These are phyloP conservation scores for Coleophora flavipennella DNA, from an alignment of 2,888 invertebrate genomes.

Conservation along the genomic window DNA sequence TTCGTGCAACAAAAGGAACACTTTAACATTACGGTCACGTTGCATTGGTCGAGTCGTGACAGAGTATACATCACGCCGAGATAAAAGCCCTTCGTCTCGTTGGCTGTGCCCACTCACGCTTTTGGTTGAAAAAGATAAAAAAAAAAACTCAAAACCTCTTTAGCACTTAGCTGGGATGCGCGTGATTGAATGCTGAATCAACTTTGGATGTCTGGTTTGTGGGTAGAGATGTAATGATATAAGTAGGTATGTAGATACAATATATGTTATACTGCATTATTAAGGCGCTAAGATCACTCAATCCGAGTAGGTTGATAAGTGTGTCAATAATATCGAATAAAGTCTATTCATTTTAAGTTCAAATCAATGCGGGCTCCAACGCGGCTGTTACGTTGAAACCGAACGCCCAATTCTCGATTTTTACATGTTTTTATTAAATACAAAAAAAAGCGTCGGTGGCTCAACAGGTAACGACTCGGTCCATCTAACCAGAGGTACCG, in stretches of 20 bases:
- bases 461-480: too few relatives aligned
- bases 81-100: conserved; percentile 54
- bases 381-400: too few relatives aligned
- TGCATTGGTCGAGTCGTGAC: conserved; percentile 50
- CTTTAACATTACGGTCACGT: conserved; percentile 64
- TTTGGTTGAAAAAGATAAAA: conserved; percentile 24
- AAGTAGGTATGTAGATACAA: not conserved
- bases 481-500: too few relatives aligned
- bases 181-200: conserved; percentile 21
- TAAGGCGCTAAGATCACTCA: too few relatives aligned
- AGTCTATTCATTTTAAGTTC: too few relatives aligned
- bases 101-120: conserved; percentile 42
- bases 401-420: too few relatives aligned
- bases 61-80: conserved; percentile 58
- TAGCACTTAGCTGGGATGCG: conserved; percentile 37
- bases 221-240: not conserved
- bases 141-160: conserved; percentile 31
- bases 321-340: too few relatives aligned
- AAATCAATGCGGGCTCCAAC: too few relatives aligned
- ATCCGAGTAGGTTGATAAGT: too few relatives aligned
- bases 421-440: too few relatives aligned
- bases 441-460: too few relatives aligned
- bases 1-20: conserved; percentile 37
- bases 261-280: too few relatives aligned
- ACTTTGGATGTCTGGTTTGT: conserved; percentile 1